Evolutionary conservation across 2,113 vertebrate species (phyloP).

Genomic region (Hippocampus guttulatus): DNA sequence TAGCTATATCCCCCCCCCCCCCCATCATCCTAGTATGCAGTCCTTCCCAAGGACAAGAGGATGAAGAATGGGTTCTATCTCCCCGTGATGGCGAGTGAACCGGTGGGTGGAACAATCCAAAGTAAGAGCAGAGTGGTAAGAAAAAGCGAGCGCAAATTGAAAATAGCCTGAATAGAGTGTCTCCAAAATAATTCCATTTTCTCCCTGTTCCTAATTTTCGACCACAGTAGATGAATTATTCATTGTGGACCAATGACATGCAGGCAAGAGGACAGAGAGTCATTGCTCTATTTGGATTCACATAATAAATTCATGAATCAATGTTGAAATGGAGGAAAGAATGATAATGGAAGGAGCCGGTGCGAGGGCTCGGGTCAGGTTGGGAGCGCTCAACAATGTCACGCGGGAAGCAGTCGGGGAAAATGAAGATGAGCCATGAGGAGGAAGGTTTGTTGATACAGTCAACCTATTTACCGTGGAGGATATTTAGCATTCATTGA

Average conservation of each 20-base stretch:
- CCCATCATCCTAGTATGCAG: conserved; percentile 34
- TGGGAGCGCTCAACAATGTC: conserved; percentile 25
- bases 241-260: conserved; percentile 63
- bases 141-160: conserved; percentile 45
- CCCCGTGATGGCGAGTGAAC: conserved; percentile 33
- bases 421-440: background rate
- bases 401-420: conserved; percentile 5
- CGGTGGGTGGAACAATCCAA: conserved; percentile 44
- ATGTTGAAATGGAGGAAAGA: conserved; percentile 43
- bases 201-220: conserved; percentile 57
- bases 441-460: conserved; percentile 1
- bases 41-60: conserved; percentile 44
- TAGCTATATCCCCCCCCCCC: conserved; percentile 19
- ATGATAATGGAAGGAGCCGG: conserved; percentile 5
- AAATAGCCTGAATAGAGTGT: conserved; percentile 53
- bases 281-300: conserved; percentile 66
- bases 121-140: conserved; percentile 36
- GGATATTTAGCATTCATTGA: too few relatives aligned
- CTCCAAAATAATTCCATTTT: conserved; percentile 52
- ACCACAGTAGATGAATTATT: conserved; percentile 61
- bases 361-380: conserved; percentile 12
- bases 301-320: conserved; percentile 68
- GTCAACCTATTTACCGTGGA: background rate
- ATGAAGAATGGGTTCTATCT: conserved; percentile 41
- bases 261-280: conserved; percentile 55